Evolutionary conservation across 2,113 vertebrate genomes (phyloP), one percentile per base, ranked within the genome.

Genomic region (Dolichotis patagonum): DNA sequence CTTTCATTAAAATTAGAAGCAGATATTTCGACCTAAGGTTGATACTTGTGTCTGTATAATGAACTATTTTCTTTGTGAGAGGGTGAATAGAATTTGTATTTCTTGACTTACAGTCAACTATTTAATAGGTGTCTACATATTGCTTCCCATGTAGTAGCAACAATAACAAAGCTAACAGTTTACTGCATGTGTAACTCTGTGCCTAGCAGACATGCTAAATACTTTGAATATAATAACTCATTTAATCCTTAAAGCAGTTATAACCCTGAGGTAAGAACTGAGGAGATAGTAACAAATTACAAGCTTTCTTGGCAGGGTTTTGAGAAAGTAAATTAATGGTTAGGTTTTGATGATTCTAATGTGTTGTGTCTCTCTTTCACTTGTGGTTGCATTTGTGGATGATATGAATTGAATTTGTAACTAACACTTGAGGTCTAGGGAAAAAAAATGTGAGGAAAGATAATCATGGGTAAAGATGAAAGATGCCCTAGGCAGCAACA

Each of bases 1-100:
- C 87, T 96, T 96, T 96, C 77, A 38, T 92, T 94, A 54, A 95
- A 94, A 83, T 41, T 93, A 81, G 71, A 95, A 95, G 54, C 67
- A 92, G 90, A 5, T 85, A 71, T 80, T 95, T 96, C 86, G 88
- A 80, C 83, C 94, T 96, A 63, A 93, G 56, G 63, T 90, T 92
- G 41, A 69, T 94, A 60, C 58, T 94, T 90, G 52, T 95, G 89
- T 95, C 77, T 92, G 9, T 35, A 71, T 92, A 88, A 92, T 92
- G 35, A 90, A 7, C 69, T 97, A 43, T 96, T 96, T 96, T 95
- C 71, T 92, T 96, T 85, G 78, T 67, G 67, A 93, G 67, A 80
- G 87, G 41, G 85, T 54, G 41, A 94, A 85, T 91, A 96, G 54
- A 94, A 91, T 91, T 94, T 92, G 84, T 19, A 91, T 97, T 88